Base-by-base conservation (phyloP, 2,113 vertebrate genomes). In the Falco punctatus region DNA sequence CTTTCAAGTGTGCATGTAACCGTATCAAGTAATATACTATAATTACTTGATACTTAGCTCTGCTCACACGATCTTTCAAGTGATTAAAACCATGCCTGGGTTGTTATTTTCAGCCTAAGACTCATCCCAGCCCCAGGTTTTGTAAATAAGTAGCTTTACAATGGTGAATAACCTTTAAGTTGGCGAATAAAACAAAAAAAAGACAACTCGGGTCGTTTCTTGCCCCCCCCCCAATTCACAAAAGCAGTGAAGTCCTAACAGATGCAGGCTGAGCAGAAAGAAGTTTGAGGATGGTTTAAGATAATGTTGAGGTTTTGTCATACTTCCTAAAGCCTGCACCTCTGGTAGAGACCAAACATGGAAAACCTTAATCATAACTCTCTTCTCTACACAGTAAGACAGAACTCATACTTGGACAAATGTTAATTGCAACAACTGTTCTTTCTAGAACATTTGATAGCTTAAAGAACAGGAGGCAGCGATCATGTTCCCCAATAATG, bases 161-260 rank as follows among this genome's bases (percentile, higher is more conserved):
- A 58, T 3, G 9, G 18, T 40, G 30, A 83, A 79, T 26, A 59
- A 86, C 15, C 20, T 11, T n/a, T 6, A 88, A 75, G 19, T 9
- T 40, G 46, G 32, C 2, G 42, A 65, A 71, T 8, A 28, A 33
- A 78, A 8, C 20, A 11, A 35, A 27, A 3, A 3, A 15, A 24
- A 77, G 0, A 38, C 0, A 0, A 73, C 20, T 38, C 12, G 1
- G 4, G 26, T 42, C 0, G 65, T 42, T 71, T 85, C 42, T 44
- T 62, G 33, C 8, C 19, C 24, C 10, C 26, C 2, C 12, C 42
- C 7, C 13, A 30, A 17, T 54, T 67, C 26, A 71, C 17, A 59
- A 61, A 40, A 52, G 52, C 17, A 77, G 30, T 4, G 13, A 93
- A 81, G 73, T 12, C 15, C 28, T 35, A 73, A 67, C 2, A 87